A percentile compares a stretch with the other conserved stretches of the same genome.
phyloP scores from a whole-genome alignment of 2,113 vertebrate species.

The Sprattus sprattus region DNA sequence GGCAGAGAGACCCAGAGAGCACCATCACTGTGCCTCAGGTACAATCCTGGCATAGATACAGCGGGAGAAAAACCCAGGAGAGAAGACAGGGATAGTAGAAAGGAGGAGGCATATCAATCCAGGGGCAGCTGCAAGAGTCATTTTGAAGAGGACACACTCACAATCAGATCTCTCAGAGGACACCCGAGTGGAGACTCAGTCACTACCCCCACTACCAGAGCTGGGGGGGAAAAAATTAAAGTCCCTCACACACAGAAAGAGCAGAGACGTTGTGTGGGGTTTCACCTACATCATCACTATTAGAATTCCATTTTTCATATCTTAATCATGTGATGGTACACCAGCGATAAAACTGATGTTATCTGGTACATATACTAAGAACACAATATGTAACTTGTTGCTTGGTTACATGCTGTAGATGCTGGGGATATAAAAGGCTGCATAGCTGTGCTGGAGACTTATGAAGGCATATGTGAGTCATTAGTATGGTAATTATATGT shows the following conservation, averaged over 20 bases:
- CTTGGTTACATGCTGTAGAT: not conserved
- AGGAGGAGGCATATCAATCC: slow-evolving; percentile 38
- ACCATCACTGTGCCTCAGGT: not conserved
- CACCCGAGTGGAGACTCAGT: not conserved
- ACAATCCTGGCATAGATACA: slow-evolving; percentile 13
- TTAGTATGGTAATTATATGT: not conserved
- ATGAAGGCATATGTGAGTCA: not conserved
- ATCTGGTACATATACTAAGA: not conserved
- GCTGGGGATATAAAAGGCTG: not conserved
- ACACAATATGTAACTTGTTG: not conserved
- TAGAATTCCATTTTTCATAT: not conserved
- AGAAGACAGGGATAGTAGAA: slow-evolving; percentile 5
- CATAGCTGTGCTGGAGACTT: not conserved
- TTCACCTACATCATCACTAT: not conserved
- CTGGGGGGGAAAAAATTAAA: not conserved
- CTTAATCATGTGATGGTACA: not conserved
- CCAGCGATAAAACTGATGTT: not conserved
- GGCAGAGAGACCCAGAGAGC: not conserved
- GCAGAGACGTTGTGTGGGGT: not conserved
- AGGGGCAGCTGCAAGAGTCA: slow-evolving; percentile 28
- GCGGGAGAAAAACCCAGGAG: slow-evolving; percentile 1
- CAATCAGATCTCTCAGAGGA: slow-evolving; percentile 23
- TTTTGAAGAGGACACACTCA: slow-evolving; percentile 23
- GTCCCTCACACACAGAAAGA: not conserved
- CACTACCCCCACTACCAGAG: not conserved